Percentiles rank a stretch among this genome's conserved stretches.
Conservation (phyloP, 2,888 invertebrate species). For the Rotaria magnacalcarata region DNA sequence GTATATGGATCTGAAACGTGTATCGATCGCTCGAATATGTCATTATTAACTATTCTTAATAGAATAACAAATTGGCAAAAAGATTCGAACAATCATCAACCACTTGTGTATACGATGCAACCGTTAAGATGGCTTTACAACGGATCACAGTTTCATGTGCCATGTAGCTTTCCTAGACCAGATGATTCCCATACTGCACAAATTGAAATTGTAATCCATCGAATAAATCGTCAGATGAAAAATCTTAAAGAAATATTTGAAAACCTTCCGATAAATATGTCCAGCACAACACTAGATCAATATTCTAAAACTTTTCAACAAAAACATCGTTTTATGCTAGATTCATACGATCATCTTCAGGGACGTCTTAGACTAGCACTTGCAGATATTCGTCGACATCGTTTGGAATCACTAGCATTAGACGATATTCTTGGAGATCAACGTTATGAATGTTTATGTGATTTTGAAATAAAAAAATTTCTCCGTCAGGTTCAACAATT, state of each 20-base stretch:
- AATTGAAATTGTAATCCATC: background rate
- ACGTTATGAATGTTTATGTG: background rate
- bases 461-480: background rate
- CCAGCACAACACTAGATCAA: background rate
- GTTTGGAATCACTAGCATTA: background rate
- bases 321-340: background rate
- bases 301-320: background rate
- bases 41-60: too few species aligned
- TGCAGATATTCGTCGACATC: background rate
- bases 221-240: background rate
- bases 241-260: background rate
- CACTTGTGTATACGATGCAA: too few species aligned
- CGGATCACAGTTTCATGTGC: background rate
- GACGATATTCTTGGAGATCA: background rate
- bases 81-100: too few species aligned
- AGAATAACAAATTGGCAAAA: too few species aligned
- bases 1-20: too few species aligned
- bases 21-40: too few species aligned
- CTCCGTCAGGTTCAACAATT: background rate
- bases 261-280: background rate
- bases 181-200: background rate
- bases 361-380: background rate
- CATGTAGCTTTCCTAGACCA: background rate
- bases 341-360: background rate
- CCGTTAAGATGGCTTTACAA: background rate